Conservation (phyloP, 2,888 invertebrate genomes). For the Dysmachus trigonus region DNA sequence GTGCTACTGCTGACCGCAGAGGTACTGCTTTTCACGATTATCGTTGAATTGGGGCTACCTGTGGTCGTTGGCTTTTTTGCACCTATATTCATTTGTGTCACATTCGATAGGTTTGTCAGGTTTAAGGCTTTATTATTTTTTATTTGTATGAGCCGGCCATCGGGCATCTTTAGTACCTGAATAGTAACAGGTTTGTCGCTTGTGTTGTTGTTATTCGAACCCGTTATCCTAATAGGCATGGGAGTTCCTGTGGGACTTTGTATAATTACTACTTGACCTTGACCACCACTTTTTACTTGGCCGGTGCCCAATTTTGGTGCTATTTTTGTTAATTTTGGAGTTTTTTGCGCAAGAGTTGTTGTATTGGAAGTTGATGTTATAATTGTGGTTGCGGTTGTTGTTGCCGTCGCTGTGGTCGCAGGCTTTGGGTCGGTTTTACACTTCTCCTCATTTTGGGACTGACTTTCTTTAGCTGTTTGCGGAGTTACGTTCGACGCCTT, state of each 20-base stretch:
- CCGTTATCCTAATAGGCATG: slow-evolving; percentile 45
- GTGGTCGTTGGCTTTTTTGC: neutral
- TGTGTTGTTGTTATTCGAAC: neutral
- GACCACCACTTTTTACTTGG: neutral
- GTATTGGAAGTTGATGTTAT: neutral
- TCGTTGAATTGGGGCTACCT: neutral
- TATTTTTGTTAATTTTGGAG: slow-evolving; percentile 40
- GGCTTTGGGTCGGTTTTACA: neutral
- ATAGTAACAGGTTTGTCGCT: slow-evolving; percentile 52
- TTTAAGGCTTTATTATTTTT: slow-evolving; percentile 52
- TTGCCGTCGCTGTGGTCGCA: neutral
- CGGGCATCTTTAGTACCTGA: slow-evolving; percentile 56
- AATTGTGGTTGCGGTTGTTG: neutral
- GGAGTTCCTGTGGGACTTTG: slow-evolving; percentile 47
- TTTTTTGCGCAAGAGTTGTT: neutral
- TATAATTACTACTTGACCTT: slow-evolving; percentile 47
- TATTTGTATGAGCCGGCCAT: slow-evolving; percentile 54
- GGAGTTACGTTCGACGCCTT: slow-evolving; percentile 23
- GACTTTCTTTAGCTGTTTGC: neutral
- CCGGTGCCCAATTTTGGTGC: slow-evolving; percentile 34
- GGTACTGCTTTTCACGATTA: neutral
- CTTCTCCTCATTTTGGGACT: neutral
- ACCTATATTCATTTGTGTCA: neutral
- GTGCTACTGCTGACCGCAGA: neutral
- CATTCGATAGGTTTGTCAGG: slow-evolving; percentile 43